These are phyloP conservation scores for Zoanthus gigantus DNA, from an alignment of 92 coral and sea anemone species.

Conservation along the genomic window DNA sequence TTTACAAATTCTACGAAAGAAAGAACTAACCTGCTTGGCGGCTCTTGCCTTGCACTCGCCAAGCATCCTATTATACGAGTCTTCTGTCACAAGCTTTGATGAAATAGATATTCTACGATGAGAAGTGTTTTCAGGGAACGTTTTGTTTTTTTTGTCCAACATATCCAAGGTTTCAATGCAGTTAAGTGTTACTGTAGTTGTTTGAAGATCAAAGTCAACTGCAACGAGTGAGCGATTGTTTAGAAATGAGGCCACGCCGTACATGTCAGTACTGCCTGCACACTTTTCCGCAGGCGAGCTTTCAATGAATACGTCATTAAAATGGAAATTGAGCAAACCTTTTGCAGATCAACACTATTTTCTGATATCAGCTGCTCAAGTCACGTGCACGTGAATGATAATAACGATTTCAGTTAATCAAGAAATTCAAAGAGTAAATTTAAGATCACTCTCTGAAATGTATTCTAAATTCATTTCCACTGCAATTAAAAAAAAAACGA, in stretches of 20 bases:
- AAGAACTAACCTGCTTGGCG: constrained; percentile 21
- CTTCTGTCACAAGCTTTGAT: constrained; percentile 34
- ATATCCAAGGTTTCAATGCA: background rate
- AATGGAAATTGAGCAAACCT: constrained; percentile 24
- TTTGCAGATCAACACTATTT: background rate
- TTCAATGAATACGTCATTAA: constrained; percentile 7
- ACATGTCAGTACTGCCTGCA: background rate
- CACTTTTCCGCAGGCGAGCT: constrained; percentile 7
- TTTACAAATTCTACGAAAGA: background rate
- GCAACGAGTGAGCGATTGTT: background rate
- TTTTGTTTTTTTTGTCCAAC: constrained; percentile 39
- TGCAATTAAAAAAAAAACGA: background rate
- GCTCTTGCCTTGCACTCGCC: constrained; percentile 40
- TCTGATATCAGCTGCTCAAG: constrained; percentile 28
- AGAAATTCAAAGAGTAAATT: background rate
- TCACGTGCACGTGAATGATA: background rate
- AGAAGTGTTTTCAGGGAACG: background rate
- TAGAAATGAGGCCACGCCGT: background rate
- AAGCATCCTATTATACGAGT: constrained; percentile 2
- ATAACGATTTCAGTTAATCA: background rate
- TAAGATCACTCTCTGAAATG: background rate
- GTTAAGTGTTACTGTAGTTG: background rate
- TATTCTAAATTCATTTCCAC: background rate
- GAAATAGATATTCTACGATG: constrained; percentile 21
- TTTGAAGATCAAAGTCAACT: background rate